Percentiles rank a stretch among this genome's conserved stretches.
Conservation (phyloP, 1,140 invertebrate genomes). For the Pteromalus puparum region DNA sequence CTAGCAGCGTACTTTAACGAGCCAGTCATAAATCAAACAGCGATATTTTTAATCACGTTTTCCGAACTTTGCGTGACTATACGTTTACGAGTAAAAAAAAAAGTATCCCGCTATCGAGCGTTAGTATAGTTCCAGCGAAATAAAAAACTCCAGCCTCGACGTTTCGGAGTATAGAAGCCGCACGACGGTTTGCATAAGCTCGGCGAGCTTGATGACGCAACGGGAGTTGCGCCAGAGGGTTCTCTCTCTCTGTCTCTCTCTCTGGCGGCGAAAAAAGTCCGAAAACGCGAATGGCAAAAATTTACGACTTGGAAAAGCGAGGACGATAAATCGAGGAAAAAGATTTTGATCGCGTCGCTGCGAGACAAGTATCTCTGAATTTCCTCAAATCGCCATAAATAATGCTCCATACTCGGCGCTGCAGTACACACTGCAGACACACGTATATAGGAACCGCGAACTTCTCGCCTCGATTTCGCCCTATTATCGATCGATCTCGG, state of each 20-base stretch:
- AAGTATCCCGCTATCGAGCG: too few species aligned
- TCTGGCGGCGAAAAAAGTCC: neutral
- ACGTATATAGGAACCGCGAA: neutral
- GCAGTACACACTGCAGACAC: neutral
- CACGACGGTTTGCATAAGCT: neutral
- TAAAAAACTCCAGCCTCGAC: neutral
- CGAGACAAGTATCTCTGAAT: conserved; percentile 9
- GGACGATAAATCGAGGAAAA: neutral
- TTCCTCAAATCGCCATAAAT: conserved; percentile 16
- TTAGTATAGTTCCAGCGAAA: neutral
- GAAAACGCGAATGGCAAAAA: neutral
- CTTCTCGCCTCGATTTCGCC: conserved; percentile 24
- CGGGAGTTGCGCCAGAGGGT: neutral
- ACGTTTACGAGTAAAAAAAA: too few species aligned
- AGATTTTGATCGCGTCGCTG: conserved; percentile 5
- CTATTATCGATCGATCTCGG: conserved; percentile 33
- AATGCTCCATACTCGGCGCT: neutral
- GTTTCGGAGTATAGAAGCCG: neutral
- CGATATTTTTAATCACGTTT: neutral
- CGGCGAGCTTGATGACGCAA: neutral
- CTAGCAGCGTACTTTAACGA: neutral
- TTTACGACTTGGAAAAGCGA: conserved; percentile 9
- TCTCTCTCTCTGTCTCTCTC: too few species aligned
- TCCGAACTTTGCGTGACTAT: neutral
- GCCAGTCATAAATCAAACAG: neutral